Evolutionary conservation across 2,113 vertebrate species (phyloP), one percentile per base, ranked within the genome.

Genomic region (Zapus hudsonius): DNA sequence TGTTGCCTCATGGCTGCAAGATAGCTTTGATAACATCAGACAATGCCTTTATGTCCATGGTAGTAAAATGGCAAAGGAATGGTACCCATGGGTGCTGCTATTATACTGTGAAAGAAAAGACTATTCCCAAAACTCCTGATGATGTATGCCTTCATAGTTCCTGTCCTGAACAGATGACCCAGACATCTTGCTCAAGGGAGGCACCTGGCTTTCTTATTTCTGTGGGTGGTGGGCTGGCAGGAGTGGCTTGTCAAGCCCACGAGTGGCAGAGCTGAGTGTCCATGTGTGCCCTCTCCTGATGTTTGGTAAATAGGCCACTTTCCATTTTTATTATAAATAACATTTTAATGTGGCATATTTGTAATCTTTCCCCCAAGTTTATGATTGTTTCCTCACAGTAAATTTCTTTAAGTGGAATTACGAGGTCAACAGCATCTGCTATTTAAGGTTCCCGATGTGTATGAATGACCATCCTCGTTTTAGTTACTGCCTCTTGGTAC

Each of bases 321-420:
- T 36, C 15, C 22, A 16, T 57, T 82, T 76, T 83, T 55, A 66
- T 22, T 57, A 11, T 59, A 82, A 87, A 66, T 52, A 59, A 57
- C 47, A 69, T 70, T 89, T 82, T 91, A 86, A 91, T 74, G 84
- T 85, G 36, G 64, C 40, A 6, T 74, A 44, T 69, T 91, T 74
- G 84, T 69, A 70, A 86, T 83, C 81, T 85, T 78, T 81, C 3
- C 47, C 47, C 47, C 61, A 27, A 12, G 84, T 79, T 93, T 87
- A 93, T 70, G 80, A 64, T 91, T 70, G 59, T 86, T 87, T 42
- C 55, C 64, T 74, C 22, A 67, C 38, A 36, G 74, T 86, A 91
- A 93, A 86, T 93, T n/a, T 57, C 64, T 74, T 75, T 52, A 38
- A 85, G 69, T 81, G 87, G 79, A 92, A 57, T 90, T 59, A 59